Conservation (phyloP, 2,797 vertebrate species). For the Acanthis flammea region DNA sequence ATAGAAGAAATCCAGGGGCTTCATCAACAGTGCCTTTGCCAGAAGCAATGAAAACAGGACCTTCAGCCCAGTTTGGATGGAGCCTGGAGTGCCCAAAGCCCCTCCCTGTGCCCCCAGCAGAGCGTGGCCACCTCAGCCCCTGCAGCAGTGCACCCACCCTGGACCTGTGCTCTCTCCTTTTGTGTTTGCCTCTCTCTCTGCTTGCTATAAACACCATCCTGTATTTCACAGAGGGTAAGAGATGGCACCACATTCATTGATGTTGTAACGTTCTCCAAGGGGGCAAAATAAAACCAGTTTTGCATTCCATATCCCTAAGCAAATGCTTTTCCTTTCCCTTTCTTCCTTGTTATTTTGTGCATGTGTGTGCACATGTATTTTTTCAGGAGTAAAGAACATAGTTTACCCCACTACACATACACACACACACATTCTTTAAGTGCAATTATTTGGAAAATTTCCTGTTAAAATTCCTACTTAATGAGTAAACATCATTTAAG, state of each 20-base stretch:
- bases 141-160: background rate
- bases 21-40: background rate
- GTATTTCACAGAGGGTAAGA: background rate
- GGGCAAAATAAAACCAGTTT: background rate
- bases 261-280: background rate
- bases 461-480: background rate
- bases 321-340: background rate
- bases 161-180: background rate
- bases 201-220: background rate
- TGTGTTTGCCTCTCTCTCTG: background rate
- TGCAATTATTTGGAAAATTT: background rate
- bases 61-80: background rate
- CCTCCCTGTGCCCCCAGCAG: background rate
- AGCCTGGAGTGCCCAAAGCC: background rate
- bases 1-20: constrained; percentile 35
- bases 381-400: background rate
- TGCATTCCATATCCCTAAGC: background rate
- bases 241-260: background rate
- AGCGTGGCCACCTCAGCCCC: background rate
- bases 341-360: background rate
- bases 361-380: background rate
- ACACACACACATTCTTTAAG: background rate
- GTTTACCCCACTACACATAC: background rate
- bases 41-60: background rate
- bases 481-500: background rate